Evolutionary conservation across 2,113 vertebrate species (phyloP).

Genomic region (Condylura cristata): DNA sequence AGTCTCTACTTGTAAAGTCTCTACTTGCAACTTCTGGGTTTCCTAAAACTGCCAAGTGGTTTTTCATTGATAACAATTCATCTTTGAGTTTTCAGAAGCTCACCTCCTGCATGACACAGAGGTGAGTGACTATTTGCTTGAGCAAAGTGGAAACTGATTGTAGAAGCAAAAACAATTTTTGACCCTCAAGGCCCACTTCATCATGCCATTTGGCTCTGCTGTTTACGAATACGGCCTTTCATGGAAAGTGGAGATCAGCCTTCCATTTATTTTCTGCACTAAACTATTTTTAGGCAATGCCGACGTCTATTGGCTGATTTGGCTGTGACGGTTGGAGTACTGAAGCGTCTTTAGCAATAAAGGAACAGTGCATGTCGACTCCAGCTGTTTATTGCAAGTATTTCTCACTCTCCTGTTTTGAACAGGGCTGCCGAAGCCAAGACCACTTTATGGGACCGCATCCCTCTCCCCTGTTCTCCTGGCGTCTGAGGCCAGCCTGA

Average conservation of each 20-base stretch:
- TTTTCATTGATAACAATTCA: neutral
- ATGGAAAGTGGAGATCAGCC: neutral
- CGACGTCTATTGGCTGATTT: neutral
- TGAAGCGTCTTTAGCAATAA: neutral
- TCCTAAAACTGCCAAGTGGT: neutral
- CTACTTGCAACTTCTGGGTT: neutral
- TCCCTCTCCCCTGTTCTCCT: neutral
- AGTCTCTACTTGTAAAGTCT: too few species aligned
- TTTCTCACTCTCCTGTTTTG: neutral
- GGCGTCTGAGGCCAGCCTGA: neutral
- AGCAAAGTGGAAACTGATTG: neutral
- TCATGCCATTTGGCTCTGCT: neutral
- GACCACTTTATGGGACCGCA: neutral
- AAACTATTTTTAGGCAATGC: neutral
- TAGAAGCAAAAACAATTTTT: neutral
- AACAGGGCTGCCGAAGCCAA: neutral
- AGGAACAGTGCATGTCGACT: neutral
- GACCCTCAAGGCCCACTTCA: accelerated
- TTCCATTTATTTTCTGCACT: neutral
- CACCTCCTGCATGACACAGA: too few species aligned
- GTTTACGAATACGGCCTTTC: neutral
- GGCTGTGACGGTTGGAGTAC: neutral
- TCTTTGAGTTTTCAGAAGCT: neutral
- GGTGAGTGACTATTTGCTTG: neutral
- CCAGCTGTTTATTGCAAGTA: conserved; percentile 50